phyloP scores from a whole-genome alignment of 2,888 invertebrate species.

The Drosophila niveifrons region DNA sequence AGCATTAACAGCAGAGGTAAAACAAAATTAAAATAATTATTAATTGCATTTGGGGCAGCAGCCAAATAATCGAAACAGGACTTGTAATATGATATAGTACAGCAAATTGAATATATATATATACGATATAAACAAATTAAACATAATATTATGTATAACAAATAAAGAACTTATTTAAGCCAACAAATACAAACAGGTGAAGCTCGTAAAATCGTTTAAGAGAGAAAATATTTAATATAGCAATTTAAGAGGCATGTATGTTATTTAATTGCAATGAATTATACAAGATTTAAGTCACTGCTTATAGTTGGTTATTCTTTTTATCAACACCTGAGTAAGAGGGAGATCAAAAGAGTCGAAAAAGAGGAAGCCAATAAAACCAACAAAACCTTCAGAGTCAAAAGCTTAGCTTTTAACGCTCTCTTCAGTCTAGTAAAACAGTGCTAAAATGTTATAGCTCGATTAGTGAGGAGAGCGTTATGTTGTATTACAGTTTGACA shows the following conservation, averaged over 20 bases:
- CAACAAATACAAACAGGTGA: conserved; percentile 41
- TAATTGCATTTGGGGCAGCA: conserved; percentile 34
- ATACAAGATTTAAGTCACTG: not conserved
- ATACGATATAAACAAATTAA: conserved; percentile 10
- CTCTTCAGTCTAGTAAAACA: not conserved
- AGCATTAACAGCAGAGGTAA: conserved; percentile 20
- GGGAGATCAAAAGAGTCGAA: not conserved
- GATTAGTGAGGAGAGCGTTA: not conserved
- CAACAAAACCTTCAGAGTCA: not conserved
- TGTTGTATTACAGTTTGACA: not conserved
- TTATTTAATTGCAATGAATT: conserved; percentile 2
- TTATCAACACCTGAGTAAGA: not conserved
- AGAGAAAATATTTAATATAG: conserved; percentile 1
- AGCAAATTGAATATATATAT: conserved; percentile 8
- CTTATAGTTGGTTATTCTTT: not conserved
- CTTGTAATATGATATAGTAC: not conserved
- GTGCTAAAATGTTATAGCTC: not conserved
- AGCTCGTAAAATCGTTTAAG: conserved; percentile 29
- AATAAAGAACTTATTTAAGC: conserved; percentile 24
- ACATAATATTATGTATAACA: conserved; percentile 7
- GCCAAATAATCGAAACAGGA: conserved; percentile 15
- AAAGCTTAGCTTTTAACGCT: not conserved
- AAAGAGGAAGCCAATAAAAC: not conserved
- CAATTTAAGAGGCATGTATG: conserved; percentile 1
- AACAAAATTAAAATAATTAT: conserved; percentile 29